These are phyloP conservation scores for Amphiprion percula DNA, from an alignment of 2,113 vertebrate species.

Conservation along the genomic window DNA sequence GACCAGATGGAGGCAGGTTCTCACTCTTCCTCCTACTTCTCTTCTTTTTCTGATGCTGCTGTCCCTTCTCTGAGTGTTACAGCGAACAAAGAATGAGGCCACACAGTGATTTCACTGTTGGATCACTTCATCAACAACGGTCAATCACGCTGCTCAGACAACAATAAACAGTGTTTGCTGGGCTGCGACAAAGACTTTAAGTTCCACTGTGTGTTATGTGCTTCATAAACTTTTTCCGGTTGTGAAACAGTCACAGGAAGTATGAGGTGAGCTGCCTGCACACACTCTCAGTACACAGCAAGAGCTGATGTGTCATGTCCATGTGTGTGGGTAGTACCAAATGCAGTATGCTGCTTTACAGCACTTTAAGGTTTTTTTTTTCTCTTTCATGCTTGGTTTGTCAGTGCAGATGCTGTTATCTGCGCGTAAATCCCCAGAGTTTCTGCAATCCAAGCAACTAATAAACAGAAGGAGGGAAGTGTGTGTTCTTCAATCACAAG, in stretches of 20 bases:
- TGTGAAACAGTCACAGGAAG: slow-evolving; percentile 64
- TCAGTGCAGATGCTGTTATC: slow-evolving; percentile 27
- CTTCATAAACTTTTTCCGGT: slow-evolving; percentile 14
- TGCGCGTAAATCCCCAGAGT: slow-evolving; percentile 44
- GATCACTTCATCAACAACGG: slow-evolving; percentile 32
- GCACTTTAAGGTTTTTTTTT: slow-evolving; percentile 1
- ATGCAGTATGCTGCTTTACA: slow-evolving; percentile 43
- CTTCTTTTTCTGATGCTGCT: neutral
- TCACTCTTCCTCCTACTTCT: slow-evolving; percentile 16
- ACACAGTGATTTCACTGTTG: slow-evolving; percentile 22
- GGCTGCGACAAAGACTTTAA: neutral
- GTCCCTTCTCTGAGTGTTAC: neutral
- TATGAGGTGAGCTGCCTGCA: slow-evolving; percentile 12
- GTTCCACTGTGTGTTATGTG: neutral
- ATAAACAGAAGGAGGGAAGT: slow-evolving; percentile 29
- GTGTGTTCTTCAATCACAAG: slow-evolving; percentile 47
- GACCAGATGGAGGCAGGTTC: slow-evolving; percentile 39
- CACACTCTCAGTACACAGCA: neutral
- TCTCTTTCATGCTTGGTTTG: slow-evolving; percentile 31
- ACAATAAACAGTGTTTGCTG: slow-evolving; percentile 10
- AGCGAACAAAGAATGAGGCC: slow-evolving; percentile 1
- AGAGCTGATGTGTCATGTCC: slow-evolving; percentile 44
- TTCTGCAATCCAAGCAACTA: slow-evolving; percentile 46
- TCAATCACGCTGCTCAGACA: slow-evolving; percentile 6
- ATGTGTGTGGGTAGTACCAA: slow-evolving; percentile 41